These are phyloP conservation scores for Oriolus oriolus DNA, from an alignment of 2,113 vertebrate species.

Conservation along the genomic window DNA sequence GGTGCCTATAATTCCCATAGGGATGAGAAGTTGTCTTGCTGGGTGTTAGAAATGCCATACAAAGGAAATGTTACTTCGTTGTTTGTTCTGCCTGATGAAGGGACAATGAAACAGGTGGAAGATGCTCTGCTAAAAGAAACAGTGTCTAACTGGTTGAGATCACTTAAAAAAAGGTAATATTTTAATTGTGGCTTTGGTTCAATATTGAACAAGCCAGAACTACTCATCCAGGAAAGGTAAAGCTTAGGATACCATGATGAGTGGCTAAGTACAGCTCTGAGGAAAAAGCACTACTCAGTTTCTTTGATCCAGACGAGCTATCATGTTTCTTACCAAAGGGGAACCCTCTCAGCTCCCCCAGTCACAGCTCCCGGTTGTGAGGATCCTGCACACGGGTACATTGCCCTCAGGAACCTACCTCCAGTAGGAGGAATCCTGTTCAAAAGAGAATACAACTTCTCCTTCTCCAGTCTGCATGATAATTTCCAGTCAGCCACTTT, in stretches of 20 bases:
- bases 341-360: not conserved
- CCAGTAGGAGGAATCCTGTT: not conserved
- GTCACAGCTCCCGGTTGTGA: not conserved
- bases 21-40: constrained; percentile 20
- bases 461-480: not conserved
- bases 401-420: not conserved
- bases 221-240: not conserved
- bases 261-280: not conserved
- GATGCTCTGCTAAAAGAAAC: constrained; percentile 15
- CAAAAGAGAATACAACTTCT: not conserved
- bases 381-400: rapidly evolving
- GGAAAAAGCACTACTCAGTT: not conserved
- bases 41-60: constrained; percentile 47
- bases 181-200: not conserved
- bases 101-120: constrained; percentile 36
- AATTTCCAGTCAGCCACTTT: not conserved
- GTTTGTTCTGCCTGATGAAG: constrained; percentile 61
- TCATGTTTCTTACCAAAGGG: rapidly evolving
- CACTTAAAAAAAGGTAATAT: not conserved
- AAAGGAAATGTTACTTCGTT: not conserved
- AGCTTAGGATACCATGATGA: not conserved
- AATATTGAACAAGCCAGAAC: not conserved
- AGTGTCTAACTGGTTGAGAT: constrained; percentile 26
- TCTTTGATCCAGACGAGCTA: not conserved
- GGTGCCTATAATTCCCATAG: constrained; percentile 38